Base-by-base conservation (phyloP, 2,113 vertebrate species). In the Sylvilagus bachmani region DNA sequence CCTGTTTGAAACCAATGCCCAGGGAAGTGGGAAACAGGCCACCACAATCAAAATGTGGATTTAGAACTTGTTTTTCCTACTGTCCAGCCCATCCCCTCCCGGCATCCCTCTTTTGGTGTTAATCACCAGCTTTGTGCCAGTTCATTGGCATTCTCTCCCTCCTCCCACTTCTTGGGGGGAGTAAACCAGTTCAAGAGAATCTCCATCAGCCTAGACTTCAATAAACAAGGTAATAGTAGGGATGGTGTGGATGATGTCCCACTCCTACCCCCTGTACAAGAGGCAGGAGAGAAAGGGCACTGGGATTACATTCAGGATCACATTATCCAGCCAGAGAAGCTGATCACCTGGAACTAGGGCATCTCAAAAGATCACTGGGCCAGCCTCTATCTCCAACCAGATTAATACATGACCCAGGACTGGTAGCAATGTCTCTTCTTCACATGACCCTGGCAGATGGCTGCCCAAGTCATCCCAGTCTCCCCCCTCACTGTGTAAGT, bases 1-100 rank as follows among this genome's bases (percentile, higher is more conserved):
- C 36, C 91, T 94, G 69, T 69, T 95, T 67, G 87, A 93, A 91
- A 86, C 90, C 38, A 66, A 93, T 86, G 78, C 77, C 93, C 88
- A 66, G 55, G 55, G 73, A 95, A 80, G 88, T 69, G 67, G 82
- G 62, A 92, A 90, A 90, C 44, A 49, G 85, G 77, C 55, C n/a
- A 38, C 94, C 27, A 66, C 44, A 13, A 24, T 80, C 49, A 6
- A 90, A 85, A 90, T 44, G 71, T 92, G 81, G 77, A 19, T 78
- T 78, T 19, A 1, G 74, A 85, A 61, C 73, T 78, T 73, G 64
- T 51, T 78, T 6, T 58, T 70, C 80, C 1, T n/a, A 71, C 69
- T 49, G 22, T 31, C 44, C 91, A 19, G 25, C 55, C 5, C 24
- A 27, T 27, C 2, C 51, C 22, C 27, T 79, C 49, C 67, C 77